Conservation (phyloP, 1,140 invertebrate genomes). For the Prorops nasuta region DNA sequence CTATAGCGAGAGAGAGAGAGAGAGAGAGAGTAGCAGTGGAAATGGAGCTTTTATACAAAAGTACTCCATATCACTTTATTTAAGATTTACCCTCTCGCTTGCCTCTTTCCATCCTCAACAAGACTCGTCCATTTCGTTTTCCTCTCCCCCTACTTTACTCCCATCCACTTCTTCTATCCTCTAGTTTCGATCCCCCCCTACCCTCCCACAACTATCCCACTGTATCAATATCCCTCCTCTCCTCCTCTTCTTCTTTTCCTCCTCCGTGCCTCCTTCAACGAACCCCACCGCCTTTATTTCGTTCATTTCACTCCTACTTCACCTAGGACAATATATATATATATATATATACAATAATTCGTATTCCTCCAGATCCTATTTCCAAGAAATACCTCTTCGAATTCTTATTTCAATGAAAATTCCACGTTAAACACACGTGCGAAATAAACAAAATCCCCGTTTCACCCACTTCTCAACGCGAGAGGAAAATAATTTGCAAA, state of each 20-base stretch:
- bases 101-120: not conserved
- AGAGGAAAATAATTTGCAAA: too few relatives aligned
- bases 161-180: slow-evolving; percentile 5
- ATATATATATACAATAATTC: too few relatives aligned
- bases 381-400: too few relatives aligned
- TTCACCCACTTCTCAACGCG: too few relatives aligned
- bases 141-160: not conserved
- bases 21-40: slow-evolving; percentile 43
- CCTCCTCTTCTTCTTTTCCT: slow-evolving; percentile 17
- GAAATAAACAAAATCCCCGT: too few relatives aligned
- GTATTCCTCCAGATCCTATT: too few relatives aligned
- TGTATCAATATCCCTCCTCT: slow-evolving; percentile 3
- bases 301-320: too few relatives aligned
- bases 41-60: slow-evolving; percentile 59
- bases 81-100: slow-evolving; percentile 31
- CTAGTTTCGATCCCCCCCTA: slow-evolving; percentile 1
- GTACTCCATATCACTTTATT: slow-evolving; percentile 60
- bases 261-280: slow-evolving; percentile 5
- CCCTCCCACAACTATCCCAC: not conserved
- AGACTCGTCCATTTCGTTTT: not conserved
- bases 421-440: too few relatives aligned
- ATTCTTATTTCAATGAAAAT: too few relatives aligned
- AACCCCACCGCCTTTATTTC: too few relatives aligned
- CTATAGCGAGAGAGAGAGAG: slow-evolving; percentile 10
- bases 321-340: too few relatives aligned